Percentiles rank a stretch among this genome's conserved stretches.
Evolutionary conservation across 1,140 invertebrate species (phyloP).

Genomic region (Drosophila arizonae): DNA sequence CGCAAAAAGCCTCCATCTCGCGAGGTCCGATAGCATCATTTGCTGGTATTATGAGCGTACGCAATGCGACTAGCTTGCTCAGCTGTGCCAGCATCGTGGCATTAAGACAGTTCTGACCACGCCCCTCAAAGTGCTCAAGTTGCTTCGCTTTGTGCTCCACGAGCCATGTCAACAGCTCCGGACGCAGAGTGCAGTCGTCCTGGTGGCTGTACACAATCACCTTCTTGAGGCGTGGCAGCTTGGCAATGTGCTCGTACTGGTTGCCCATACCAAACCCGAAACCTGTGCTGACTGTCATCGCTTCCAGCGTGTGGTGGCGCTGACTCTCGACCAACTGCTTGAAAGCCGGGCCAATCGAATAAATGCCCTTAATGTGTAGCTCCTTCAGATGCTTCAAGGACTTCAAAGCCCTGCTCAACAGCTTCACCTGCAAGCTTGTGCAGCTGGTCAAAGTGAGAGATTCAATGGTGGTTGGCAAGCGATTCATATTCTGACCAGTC

Average conservation of each 20-base stretch:
- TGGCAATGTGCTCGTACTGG: conserved; percentile 39
- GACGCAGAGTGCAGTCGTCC: neutral
- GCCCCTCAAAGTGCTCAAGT: conserved; percentile 39
- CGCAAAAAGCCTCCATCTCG: conserved; percentile 2
- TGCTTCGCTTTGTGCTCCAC: conserved; percentile 15
- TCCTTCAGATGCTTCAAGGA: conserved; percentile 33
- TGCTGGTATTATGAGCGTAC: conserved; percentile 8
- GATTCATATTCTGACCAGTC: conserved; percentile 13
- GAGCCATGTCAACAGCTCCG: conserved; percentile 25
- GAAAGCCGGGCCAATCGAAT: neutral
- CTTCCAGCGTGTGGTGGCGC: conserved; percentile 25
- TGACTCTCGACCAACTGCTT: neutral
- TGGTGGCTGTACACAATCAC: neutral
- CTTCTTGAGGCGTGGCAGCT: conserved; percentile 44
- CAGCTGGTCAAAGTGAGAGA: conserved; percentile 26
- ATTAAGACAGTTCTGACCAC: neutral
- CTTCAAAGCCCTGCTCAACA: neutral
- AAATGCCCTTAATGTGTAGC: conserved; percentile 13
- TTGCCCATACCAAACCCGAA: no score
- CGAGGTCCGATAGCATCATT: neutral
- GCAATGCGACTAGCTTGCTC: conserved; percentile 21
- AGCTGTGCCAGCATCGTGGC: neutral
- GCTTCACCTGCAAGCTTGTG: neutral
- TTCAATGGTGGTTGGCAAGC: conserved; percentile 36
- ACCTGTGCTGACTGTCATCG: conserved; percentile 11